These are phyloP conservation scores for Spicauda simplicius DNA, from an alignment of 2,888 invertebrate species.

Conservation along the genomic window DNA sequence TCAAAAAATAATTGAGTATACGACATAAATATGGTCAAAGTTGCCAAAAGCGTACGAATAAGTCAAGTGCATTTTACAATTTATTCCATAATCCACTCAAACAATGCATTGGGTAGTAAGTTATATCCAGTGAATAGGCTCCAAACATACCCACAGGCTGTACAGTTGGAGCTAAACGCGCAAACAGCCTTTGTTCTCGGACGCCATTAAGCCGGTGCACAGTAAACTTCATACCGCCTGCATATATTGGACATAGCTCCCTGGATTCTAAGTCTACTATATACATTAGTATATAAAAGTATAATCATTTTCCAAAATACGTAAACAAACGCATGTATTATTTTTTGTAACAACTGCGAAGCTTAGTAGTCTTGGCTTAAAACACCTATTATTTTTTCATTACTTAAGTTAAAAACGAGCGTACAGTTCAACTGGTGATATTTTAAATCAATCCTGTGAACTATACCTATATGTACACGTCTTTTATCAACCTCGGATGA, in stretches of 20 bases:
- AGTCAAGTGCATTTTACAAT: not conserved
- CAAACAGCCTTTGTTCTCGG: slow-evolving; percentile 41
- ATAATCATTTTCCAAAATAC: not conserved
- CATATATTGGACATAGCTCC: slow-evolving; percentile 4
- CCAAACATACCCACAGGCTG: slow-evolving; percentile 11
- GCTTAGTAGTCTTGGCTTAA: too few relatives aligned
- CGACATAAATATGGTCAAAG: not conserved
- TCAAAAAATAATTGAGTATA: too few relatives aligned
- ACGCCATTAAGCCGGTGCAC: slow-evolving; percentile 37
- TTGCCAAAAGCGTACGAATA: not conserved
- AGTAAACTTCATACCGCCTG: slow-evolving; percentile 39
- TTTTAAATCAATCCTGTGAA: too few relatives aligned
- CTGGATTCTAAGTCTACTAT: not conserved
- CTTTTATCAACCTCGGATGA: too few relatives aligned
- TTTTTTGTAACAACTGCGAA: too few relatives aligned
- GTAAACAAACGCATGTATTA: too few relatives aligned
- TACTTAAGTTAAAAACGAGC: too few relatives aligned
- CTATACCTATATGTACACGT: too few relatives aligned
- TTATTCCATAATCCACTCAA: not conserved
- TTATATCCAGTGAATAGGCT: slow-evolving; percentile 30
- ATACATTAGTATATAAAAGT: not conserved
- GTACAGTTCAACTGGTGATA: too few relatives aligned
- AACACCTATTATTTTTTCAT: too few relatives aligned
- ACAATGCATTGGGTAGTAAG: slow-evolving; percentile 30
- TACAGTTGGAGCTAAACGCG: slow-evolving; percentile 30